A percentile compares a stretch with the other conserved stretches of the same genome.
Evolutionary conservation across 2,888 invertebrate species (phyloP).

Genomic region (Stomorhina lunata): DNA sequence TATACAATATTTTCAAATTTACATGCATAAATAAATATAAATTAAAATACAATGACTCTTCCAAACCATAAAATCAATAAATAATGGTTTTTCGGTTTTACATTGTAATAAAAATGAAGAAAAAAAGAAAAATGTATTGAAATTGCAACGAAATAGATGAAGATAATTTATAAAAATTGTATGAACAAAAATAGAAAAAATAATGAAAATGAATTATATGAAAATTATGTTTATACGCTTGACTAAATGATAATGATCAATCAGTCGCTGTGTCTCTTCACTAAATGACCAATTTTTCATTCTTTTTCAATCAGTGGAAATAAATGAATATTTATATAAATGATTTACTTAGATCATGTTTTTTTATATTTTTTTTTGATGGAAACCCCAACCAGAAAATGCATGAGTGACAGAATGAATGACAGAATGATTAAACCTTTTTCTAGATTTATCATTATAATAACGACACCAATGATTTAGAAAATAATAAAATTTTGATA

Average conservation of each 20-base stretch:
- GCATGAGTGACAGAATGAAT: background rate
- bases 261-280: background rate
- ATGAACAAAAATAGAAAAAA: background rate
- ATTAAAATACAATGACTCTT: constrained; percentile 15
- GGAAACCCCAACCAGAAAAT: constrained; percentile 31
- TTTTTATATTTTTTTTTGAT: no score
- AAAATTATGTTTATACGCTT: constrained; percentile 27
- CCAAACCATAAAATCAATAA: no score
- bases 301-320: no score
- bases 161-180: background rate
- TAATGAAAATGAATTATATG: background rate
- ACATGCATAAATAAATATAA: background rate
- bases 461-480: constrained; percentile 25
- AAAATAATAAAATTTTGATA: constrained; percentile 62
- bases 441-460: background rate
- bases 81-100: background rate
- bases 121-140: no score
- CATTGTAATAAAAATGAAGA: background rate
- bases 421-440: background rate
- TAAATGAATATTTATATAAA: background rate
- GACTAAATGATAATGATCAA: constrained; percentile 36
- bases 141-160: background rate
- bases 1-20: background rate
- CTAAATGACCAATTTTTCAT: no score
- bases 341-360: constrained; percentile 1